These are phyloP conservation scores for Leptobrachium leishanense DNA, from an alignment of 2,113 vertebrate species.

Conservation along the genomic window DNA sequence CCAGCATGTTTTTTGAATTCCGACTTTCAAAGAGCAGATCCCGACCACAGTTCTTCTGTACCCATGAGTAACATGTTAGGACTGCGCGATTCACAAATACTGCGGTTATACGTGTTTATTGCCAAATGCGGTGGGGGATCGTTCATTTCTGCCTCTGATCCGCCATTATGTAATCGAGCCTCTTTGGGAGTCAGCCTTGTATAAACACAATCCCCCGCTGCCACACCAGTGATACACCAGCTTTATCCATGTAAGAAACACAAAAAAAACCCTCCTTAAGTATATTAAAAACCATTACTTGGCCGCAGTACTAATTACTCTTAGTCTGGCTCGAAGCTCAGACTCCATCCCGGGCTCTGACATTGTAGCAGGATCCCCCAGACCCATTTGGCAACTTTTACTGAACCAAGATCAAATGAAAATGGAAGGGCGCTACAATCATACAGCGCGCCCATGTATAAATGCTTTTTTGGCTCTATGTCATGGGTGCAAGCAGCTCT, in stretches of 20 bases:
- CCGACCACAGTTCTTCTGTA: not conserved
- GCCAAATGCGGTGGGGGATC: not conserved
- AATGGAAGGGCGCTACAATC: too few species aligned
- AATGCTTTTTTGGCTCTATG: too few species aligned
- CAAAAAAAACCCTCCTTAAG: too few species aligned
- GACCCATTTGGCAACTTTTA: too few species aligned
- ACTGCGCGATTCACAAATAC: not conserved
- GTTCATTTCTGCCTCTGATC: not conserved
- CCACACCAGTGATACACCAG: not conserved
- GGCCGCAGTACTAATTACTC: not conserved
- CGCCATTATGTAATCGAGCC: not conserved
- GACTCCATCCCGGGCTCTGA: too few species aligned
- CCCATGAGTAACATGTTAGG: not conserved
- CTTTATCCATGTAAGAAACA: not conserved
- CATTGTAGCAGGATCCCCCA: too few species aligned
- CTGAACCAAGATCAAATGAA: too few species aligned
- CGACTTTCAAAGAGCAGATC: not conserved
- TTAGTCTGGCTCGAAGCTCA: too few species aligned
- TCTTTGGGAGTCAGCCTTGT: not conserved
- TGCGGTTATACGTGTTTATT: not conserved
- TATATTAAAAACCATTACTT: not conserved
- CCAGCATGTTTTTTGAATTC: not conserved
- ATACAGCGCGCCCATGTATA: too few species aligned
- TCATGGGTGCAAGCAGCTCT: too few species aligned
- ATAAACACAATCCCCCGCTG: not conserved